These are phyloP conservation scores for Caenorhabditis panamensis DNA, from an alignment of 2,888 invertebrate species.

Conservation along the genomic window DNA sequence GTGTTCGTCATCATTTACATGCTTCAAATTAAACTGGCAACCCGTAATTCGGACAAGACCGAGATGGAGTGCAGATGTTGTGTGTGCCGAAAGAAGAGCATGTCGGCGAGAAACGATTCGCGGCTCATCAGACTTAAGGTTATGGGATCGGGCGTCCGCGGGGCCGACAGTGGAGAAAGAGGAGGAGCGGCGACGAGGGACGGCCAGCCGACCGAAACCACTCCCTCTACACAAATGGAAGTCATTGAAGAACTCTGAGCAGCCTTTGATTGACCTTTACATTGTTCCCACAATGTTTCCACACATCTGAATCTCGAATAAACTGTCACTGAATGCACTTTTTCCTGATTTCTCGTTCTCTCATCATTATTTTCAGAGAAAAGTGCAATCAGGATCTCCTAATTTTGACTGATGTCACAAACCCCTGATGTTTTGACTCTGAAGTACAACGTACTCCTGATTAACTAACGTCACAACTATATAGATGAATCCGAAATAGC, in stretches of 20 bases:
- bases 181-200: conserved; percentile 2
- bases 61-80: conserved; percentile 28
- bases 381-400: too few species aligned
- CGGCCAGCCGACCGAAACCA: conserved; percentile 44
- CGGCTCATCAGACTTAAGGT: conserved; percentile 13
- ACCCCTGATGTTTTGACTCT: too few species aligned
- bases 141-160: conserved; percentile 11
- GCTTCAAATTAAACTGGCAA: conserved; percentile 21
- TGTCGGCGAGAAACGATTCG: conserved; percentile 6
- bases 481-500: too few species aligned
- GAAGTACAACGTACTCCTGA: too few species aligned
- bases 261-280: conserved; percentile 40
- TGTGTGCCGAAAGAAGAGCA: conserved; percentile 20
- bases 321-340: background rate
- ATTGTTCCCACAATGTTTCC: background rate
- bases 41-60: background rate
- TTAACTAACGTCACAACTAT: too few species aligned
- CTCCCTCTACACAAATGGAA: conserved; percentile 18
- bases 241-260: conserved; percentile 33
- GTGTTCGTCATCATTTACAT: conserved; percentile 30
- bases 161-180: conserved; percentile 6
- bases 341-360: background rate
- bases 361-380: too few species aligned
- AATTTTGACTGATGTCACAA: too few species aligned
- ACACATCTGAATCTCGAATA: too few species aligned